Evolutionary conservation across 2,888 invertebrate species (phyloP), one percentile per base, ranked within the genome.

Genomic region (Amaurobius ferox): DNA sequence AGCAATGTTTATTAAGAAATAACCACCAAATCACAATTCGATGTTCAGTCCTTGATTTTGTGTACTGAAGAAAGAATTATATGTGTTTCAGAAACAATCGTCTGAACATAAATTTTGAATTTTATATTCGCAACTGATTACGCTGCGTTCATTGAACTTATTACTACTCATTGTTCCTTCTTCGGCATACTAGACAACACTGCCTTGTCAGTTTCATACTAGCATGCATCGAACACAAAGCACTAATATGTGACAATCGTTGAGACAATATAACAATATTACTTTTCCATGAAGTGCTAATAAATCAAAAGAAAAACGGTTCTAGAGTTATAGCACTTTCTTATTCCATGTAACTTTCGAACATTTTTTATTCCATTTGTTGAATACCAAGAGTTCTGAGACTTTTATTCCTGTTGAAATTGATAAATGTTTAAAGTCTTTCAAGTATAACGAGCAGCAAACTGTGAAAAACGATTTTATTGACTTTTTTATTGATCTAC

Each of bases 341-440:
- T 55, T 11, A 55, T 55, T 55, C 23, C 23, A 7, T 23, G 23
- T 23, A 23, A 55, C 19, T 23, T 55, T 55, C 3, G 3, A 23
- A 11, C 23, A 23, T 55, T 55, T 55, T 55, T 6, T 55, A 23
- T 23, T 55, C 23, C 23, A 55, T 55, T 55, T 55, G 55, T 55
- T 55, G 55, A 55, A 55, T 55, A 55, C 55, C 55, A 55, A 55
- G 55, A 55, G 55, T 55, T 55, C 16, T 23, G 16, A 23, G 55
- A 5, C 5, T 55, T 55, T 55, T 23, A 55, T 55, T 55, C 23
- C 11, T 5, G 23, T 55, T 55, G 55, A 55, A 55, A 23, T 55
- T 55, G 55, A 55, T 55, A 23, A 55, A 55, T 55, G 55, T 55
- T 55, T 23, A 55, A 55, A 55, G 55, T 55, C 55, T 55, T 55